phyloP scores from a whole-genome alignment of 1,140 invertebrate genomes.

The Tribolium castaneum region DNA sequence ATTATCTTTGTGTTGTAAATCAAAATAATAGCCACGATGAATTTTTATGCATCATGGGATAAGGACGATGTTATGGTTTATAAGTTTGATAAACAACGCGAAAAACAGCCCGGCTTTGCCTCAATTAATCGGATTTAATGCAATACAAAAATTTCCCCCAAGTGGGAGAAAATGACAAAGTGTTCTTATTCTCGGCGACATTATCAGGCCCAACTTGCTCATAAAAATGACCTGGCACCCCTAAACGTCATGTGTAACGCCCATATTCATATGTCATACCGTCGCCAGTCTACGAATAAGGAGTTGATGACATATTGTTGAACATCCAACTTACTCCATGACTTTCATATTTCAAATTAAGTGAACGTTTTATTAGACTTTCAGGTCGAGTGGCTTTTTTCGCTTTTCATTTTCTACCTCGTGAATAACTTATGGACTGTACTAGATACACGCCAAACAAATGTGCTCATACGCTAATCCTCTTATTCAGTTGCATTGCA shows the following conservation, averaged over 20 bases:
- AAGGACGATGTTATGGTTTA: constrained; percentile 27
- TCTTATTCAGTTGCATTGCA: constrained; percentile 14
- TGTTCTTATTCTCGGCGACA: constrained; percentile 37
- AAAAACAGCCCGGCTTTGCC: not conserved
- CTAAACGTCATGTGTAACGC: constrained; percentile 37
- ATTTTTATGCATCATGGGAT: constrained; percentile 30
- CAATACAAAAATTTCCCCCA: not conserved
- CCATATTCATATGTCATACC: constrained; percentile 42
- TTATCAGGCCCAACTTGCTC: constrained; percentile 38
- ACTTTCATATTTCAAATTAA: constrained; percentile 45
- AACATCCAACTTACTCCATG: constrained; percentile 42
- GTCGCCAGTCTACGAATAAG: constrained; percentile 37
- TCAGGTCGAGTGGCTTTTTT: constrained; percentile 40
- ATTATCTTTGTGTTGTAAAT: constrained; percentile 31
- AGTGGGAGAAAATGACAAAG: constrained; percentile 38
- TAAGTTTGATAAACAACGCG: constrained; percentile 31
- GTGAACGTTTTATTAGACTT: constrained; percentile 45
- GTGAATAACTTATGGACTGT: constrained; percentile 36
- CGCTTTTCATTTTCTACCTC: constrained; percentile 34
- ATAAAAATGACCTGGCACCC: constrained; percentile 40
- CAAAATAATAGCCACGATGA: constrained; percentile 23
- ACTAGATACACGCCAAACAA: constrained; percentile 25
- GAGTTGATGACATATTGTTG: constrained; percentile 43
- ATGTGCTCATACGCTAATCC: constrained; percentile 24
- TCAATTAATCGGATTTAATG: not conserved